These are phyloP conservation scores for Platyrinchus mystaceus DNA, from an alignment of 2,797 vertebrate species.

Conservation along the genomic window DNA sequence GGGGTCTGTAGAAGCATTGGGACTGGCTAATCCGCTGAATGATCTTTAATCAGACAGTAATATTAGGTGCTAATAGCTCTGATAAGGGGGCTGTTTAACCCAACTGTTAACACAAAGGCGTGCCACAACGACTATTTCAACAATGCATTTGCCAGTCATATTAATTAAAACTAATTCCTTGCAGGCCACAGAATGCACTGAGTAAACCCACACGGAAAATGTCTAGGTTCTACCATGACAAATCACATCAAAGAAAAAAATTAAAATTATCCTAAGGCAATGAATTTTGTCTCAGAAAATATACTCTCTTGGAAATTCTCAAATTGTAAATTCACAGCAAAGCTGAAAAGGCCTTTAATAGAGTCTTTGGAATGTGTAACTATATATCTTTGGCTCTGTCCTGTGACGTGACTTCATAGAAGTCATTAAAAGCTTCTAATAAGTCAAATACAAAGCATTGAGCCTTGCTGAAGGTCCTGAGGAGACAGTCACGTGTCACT, in stretches of 20 bases:
- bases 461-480: background rate
- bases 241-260: conserved; percentile 21
- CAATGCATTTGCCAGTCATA: conserved; percentile 20
- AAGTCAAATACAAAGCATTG: background rate
- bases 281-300: conserved; percentile 44
- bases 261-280: conserved; percentile 9
- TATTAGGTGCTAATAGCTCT: conserved; percentile 52
- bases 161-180: conserved; percentile 63
- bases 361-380: conserved; percentile 3
- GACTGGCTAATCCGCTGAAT: conserved; percentile 4
- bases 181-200: background rate
- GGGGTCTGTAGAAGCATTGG: background rate
- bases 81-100: conserved; percentile 38
- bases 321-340: conserved; percentile 25
- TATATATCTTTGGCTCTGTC: background rate
- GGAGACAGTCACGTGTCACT: background rate
- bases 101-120: conserved; percentile 30
- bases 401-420: conserved; percentile 5
- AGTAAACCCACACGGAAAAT: conserved; percentile 20
- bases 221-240: conserved; percentile 15
- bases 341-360: conserved; percentile 15
- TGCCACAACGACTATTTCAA: conserved; percentile 25
- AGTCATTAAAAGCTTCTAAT: conserved; percentile 19
- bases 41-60: conserved; percentile 54
- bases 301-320: conserved; percentile 31